Percentiles rank a stretch among this genome's conserved stretches.
Evolutionary conservation across 2,888 invertebrate species (phyloP).

Genomic region (Mythimna albipuncta): DNA sequence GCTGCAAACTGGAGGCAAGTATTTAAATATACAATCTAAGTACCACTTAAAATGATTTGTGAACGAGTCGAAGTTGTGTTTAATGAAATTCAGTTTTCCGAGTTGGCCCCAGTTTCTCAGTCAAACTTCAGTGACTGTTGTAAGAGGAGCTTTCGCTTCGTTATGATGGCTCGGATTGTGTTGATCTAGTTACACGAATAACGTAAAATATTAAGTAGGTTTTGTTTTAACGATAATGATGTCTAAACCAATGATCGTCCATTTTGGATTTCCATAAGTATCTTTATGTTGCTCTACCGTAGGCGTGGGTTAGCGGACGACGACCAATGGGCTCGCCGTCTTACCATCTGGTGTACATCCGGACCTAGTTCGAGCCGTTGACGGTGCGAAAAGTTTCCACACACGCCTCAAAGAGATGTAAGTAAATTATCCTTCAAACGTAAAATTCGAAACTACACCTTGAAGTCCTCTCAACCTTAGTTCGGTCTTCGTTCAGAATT

Average conservation of each 20-base stretch:
- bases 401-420: too few species aligned
- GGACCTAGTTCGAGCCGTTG: too few species aligned
- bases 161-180: slow-evolving; percentile 1
- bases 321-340: too few species aligned
- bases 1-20: slow-evolving; percentile 36
- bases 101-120: slow-evolving; percentile 39
- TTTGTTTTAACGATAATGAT: background rate
- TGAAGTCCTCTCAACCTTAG: too few species aligned
- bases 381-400: too few species aligned
- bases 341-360: too few species aligned
- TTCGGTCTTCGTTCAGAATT: too few species aligned
- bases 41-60: slow-evolving; percentile 55
- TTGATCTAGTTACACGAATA: slow-evolving; percentile 10
- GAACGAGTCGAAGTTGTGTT: slow-evolving; percentile 48
- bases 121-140: slow-evolving; percentile 31
- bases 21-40: slow-evolving; percentile 51
- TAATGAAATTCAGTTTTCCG: slow-evolving; percentile 59
- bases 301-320: too few species aligned
- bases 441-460: too few species aligned
- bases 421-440: too few species aligned
- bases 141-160: slow-evolving; percentile 24
- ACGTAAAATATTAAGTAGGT: background rate
- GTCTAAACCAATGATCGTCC: background rate
- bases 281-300: too few species aligned
- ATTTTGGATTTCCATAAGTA: too few species aligned